These are phyloP conservation scores for Holothuria leucospilota DNA, from an alignment of 53 echinoderm and acorn worm genomes.

Conservation along the genomic window DNA sequence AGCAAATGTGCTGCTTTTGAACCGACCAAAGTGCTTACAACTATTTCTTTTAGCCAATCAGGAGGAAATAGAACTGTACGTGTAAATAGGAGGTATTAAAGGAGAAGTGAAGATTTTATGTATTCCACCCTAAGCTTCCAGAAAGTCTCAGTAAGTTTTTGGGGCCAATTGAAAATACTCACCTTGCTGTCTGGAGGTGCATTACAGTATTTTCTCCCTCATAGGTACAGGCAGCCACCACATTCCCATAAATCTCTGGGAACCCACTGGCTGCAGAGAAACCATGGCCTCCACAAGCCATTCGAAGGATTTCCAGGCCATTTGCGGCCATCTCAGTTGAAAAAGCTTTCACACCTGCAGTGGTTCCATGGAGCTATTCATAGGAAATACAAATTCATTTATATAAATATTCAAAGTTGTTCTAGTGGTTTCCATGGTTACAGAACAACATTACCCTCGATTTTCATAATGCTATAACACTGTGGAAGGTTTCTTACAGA, in stretches of 20 bases:
- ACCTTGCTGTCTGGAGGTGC: slow-evolving; percentile 95
- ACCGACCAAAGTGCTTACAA: no score
- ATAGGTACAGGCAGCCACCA: slow-evolving; percentile 76
- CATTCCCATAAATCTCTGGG: slow-evolving; percentile 83
- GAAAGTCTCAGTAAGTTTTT: no score
- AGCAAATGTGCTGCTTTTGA: no score
- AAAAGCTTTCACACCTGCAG: slow-evolving; percentile 95
- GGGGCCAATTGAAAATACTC: no score
- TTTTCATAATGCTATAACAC: no score
- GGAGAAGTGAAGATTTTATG: neutral
- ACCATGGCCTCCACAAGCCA: slow-evolving; percentile 97
- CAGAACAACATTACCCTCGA: neutral
- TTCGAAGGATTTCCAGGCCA: slow-evolving; percentile 79
- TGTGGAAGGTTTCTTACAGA: no score
- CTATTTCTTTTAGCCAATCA: no score
- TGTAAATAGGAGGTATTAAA: neutral
- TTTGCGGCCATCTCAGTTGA: slow-evolving; percentile 50
- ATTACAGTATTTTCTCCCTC: slow-evolving; percentile 99
- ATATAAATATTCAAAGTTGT: neutral
- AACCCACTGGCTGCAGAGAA: slow-evolving; percentile 91
- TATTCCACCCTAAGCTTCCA: no score
- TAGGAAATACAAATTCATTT: neutral
- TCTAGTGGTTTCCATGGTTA: neutral
- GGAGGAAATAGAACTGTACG: no score
- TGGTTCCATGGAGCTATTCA: slow-evolving; percentile 86